Base-by-base conservation (phyloP, 2,113 vertebrate species). In the rat (Rattus norvegicus) region DNA sequence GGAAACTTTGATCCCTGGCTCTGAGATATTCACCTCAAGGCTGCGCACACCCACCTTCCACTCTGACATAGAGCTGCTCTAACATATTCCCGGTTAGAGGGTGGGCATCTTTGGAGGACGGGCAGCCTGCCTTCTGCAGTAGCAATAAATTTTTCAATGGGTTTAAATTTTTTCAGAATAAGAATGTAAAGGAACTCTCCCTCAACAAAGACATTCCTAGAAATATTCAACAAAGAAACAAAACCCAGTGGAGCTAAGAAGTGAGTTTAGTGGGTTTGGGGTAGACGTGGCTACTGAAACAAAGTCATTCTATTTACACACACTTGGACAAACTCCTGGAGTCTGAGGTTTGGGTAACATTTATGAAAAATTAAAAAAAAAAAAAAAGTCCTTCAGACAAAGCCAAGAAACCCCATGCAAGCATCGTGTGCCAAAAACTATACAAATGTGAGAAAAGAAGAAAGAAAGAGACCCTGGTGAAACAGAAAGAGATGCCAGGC, bases 381-480 rank as follows among this genome's bases (percentile, higher is more conserved):
- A 22, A n/a, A 76, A 24, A 2, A 43, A 79, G 76, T 79, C 26
- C 47, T 52, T 79, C 12, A 28, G 43, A 76, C 43, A 94, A 95
- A 87, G 69, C 61, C 67, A 76, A 65, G n/a, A 92, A 86, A 94
- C 94, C 76, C 76, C 85, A 52, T 28, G 75, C 24, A 30, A 52
- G 26, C 47, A 7, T 77, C 30, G 52, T 77, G 2, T 75, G 72
- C 22, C 73, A 75, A 43, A 75, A 26, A 75, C 73, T 26, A 22
- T 47, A 75, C 73, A 75, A 43, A 75, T 75, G 73, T 75, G 20
- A 43, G 9, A 79, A 52, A 30, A 52, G 28, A 52, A 14, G 28
- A 49, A 75, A 12, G 8, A 43, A 49, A 28, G 13, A 43, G 43
- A 75, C 7, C 76, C 13, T 52, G 1, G 14, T 17, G 47, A 52